A percentile compares a stretch with the other conserved stretches of the same genome.
These are phyloP conservation scores for Ochropleura leucogaster DNA, from an alignment of 2,888 invertebrate species.

Conservation along the genomic window DNA sequence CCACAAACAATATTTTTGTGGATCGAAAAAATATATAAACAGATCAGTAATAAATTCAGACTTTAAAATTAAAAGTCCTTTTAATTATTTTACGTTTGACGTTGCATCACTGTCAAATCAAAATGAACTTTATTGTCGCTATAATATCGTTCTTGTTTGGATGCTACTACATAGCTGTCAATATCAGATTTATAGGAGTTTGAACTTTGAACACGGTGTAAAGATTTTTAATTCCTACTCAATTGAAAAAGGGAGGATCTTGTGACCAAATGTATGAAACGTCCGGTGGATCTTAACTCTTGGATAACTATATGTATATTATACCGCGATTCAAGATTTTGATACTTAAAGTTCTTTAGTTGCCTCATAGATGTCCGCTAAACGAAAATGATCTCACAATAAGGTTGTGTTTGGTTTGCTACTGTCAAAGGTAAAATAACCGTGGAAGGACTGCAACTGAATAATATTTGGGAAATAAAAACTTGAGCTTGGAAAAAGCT, in stretches of 20 bases:
- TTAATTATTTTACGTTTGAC: neutral
- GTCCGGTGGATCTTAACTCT: neutral
- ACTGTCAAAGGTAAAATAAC: neutral
- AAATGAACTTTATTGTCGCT: neutral
- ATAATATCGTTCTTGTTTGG: neutral
- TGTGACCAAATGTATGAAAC: neutral
- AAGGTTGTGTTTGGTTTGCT: neutral
- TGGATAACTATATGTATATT: neutral
- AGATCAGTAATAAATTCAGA: conserved; percentile 6
- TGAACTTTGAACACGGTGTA: neutral
- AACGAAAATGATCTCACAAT: neutral
- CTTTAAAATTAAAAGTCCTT: conserved; percentile 14
- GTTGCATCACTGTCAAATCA: neutral
- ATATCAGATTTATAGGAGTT: neutral
- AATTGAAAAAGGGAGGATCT: neutral
- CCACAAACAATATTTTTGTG: conserved; percentile 68
- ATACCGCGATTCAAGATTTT: neutral
- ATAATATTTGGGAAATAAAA: conserved; percentile 19
- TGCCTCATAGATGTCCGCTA: neutral
- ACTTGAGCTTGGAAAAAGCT: conserved; percentile 10
- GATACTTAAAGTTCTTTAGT: neutral
- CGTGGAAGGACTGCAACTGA: neutral
- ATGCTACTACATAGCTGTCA: neutral
- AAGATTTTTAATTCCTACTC: neutral
- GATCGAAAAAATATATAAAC: conserved; percentile 44